Evolutionary conservation across 2,888 invertebrate species (phyloP), one percentile per base, ranked within the genome.

Genomic region (Cheilosia soror): DNA sequence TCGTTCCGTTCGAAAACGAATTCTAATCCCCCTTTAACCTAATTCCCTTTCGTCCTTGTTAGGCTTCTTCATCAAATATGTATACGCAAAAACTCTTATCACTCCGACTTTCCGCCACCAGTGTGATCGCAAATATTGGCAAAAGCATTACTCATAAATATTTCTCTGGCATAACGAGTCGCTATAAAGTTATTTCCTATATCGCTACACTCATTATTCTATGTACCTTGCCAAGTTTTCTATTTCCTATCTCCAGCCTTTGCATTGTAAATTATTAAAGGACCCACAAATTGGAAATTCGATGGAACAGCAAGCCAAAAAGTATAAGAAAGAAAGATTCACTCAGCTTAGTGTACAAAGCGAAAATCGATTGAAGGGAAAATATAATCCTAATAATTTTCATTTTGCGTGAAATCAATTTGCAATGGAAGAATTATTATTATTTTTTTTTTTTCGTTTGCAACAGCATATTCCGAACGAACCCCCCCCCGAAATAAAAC

Each of bases 381-480:
- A 81, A 81, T 76, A 76, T 81, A 81, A 85, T 85, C 85, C 85
- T 63, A 81, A 85, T 85, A 85, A 85, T 77, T 85, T 85, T 72
- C 76, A 86, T 81, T 86, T 86, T 86, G 86, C 86, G 86, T 86
- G 86, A 86, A 86, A 86, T 86, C 86, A 86, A 86, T 86, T 86
- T 86, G 86, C 77, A 86, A 86, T 86, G 77, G 73, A 73, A 58
- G 82, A 82, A 86, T 82, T 82, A 82, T 73, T 85, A 37, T 37
- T 37, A 37, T 33, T 9, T 11, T 4, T 9, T 37, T 53, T 63
- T 37, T 68, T 55, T 44, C 47, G 9, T 44, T 37, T 44, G 15
- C 15, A 5, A 15, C 11, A 6, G 15, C 15, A 13, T 40, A 40
- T 25, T 25, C 25, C 9, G 31, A 51, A 37, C 9, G 31, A 51